A percentile compares a stretch with the other conserved stretches of the same genome.
These are phyloP conservation scores for Thysanoteuthis rhombus DNA, from an alignment of 2,888 invertebrate genomes.

Conservation along the genomic window DNA sequence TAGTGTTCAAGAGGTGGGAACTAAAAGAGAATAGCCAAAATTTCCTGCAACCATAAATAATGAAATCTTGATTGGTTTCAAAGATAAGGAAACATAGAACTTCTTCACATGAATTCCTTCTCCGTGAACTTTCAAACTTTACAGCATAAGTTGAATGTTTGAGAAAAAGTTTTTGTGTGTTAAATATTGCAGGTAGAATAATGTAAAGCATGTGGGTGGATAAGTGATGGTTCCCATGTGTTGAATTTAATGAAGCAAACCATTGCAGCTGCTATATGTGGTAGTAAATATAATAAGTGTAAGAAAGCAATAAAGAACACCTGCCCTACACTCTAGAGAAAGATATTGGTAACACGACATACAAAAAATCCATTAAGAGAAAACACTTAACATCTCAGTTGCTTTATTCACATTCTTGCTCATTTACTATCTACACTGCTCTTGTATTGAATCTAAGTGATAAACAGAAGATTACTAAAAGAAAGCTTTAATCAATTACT, in stretches of 20 bases:
- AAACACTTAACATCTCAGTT: neutral
- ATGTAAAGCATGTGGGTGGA: neutral
- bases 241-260: neutral
- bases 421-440: neutral
- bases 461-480: neutral
- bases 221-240: neutral
- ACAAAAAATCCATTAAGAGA: neutral
- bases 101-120: neutral
- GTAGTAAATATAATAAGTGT: neutral
- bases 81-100: neutral
- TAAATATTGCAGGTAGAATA: neutral
- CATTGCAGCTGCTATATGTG: neutral
- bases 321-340: neutral
- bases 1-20: too few species aligned
- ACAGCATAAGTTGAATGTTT: neutral
- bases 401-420: neutral
- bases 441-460: neutral
- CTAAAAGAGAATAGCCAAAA: too few species aligned
- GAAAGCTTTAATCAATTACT: neutral
- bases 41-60: neutral
- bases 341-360: neutral
- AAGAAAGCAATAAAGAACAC: constrained; percentile 12
- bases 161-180: neutral
- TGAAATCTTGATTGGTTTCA: neutral
- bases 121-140: neutral